Conservation (phyloP, 2,888 invertebrate genomes). For the Melinopterus prodromus region DNA sequence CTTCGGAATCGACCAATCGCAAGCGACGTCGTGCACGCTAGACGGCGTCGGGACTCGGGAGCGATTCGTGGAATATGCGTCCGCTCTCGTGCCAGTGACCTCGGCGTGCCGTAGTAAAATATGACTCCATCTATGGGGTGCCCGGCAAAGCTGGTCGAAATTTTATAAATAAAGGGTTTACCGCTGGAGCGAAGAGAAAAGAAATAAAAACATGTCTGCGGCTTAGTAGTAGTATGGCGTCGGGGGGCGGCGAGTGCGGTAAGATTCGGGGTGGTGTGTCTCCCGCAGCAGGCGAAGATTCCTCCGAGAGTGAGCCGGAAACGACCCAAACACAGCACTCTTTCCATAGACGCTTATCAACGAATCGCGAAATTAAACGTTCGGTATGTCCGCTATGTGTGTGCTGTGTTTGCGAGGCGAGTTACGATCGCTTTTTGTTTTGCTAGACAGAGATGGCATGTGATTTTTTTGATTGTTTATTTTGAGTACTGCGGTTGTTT, state of each 20-base stretch:
- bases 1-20: neutral
- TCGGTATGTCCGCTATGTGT: slow-evolving; percentile 69
- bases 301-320: slow-evolving; percentile 85
- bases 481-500: slow-evolving; percentile 32
- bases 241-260: slow-evolving; percentile 53
- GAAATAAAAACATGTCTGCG: slow-evolving; percentile 42
- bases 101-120: slow-evolving; percentile 18
- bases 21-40: neutral
- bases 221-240: slow-evolving; percentile 52
- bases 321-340: slow-evolving; percentile 75
- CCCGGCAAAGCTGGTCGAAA: slow-evolving; percentile 27
- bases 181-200: slow-evolving; percentile 9
- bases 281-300: slow-evolving; percentile 63
- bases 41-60: slow-evolving; percentile 8
- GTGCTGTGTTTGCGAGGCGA: slow-evolving; percentile 32
- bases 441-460: slow-evolving; percentile 49
- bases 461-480: slow-evolving; percentile 43
- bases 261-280: slow-evolving; percentile 56
- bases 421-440: slow-evolving; percentile 39
- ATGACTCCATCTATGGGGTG: slow-evolving; percentile 34
- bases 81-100: slow-evolving; percentile 38
- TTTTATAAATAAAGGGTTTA: slow-evolving; percentile 40
- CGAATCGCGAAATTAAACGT: slow-evolving; percentile 82
- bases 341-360: slow-evolving; percentile 82
- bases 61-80: slow-evolving; percentile 23